Evolutionary conservation across 2,113 vertebrate genomes (phyloP).

Genomic region (Mungos mungo): DNA sequence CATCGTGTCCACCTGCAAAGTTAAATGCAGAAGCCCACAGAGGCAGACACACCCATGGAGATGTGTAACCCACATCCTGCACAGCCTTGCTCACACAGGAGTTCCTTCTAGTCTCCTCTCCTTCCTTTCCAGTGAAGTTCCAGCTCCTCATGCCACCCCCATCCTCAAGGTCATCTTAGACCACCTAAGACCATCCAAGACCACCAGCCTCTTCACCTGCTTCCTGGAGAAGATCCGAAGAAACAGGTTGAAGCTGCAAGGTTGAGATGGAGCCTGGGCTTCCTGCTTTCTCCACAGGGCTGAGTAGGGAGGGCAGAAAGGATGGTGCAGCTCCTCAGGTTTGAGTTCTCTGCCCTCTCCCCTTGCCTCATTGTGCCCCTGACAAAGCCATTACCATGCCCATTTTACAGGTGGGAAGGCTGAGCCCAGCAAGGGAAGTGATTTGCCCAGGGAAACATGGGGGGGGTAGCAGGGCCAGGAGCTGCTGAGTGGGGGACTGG

Average conservation of each 20-base stretch:
- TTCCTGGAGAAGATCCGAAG: neutral
- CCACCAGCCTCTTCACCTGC: neutral
- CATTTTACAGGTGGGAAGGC: neutral
- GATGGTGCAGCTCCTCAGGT: neutral
- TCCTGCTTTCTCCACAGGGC: neutral
- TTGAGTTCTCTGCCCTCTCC: neutral
- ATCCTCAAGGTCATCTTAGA: neutral
- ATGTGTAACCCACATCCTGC: accelerated
- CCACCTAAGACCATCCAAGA: neutral
- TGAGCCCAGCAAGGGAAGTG: neutral
- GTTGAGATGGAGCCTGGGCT: neutral
- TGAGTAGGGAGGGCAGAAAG: neutral
- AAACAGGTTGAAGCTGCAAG: neutral
- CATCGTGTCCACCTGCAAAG: neutral
- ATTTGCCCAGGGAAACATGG: neutral
- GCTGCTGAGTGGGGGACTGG: neutral
- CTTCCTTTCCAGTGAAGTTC: neutral
- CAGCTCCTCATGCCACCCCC: neutral
- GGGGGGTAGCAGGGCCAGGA: neutral
- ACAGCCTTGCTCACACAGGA: neutral
- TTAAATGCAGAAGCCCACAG: neutral
- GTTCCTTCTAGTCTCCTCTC: neutral
- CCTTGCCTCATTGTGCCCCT: neutral
- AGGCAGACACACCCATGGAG: neutral
- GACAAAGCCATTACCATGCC: neutral